A percentile compares a stretch with the other conserved stretches of the same genome.
phyloP scores from a whole-genome alignment of 2,113 vertebrate species.

The Apistogramma diplotaenia region DNA sequence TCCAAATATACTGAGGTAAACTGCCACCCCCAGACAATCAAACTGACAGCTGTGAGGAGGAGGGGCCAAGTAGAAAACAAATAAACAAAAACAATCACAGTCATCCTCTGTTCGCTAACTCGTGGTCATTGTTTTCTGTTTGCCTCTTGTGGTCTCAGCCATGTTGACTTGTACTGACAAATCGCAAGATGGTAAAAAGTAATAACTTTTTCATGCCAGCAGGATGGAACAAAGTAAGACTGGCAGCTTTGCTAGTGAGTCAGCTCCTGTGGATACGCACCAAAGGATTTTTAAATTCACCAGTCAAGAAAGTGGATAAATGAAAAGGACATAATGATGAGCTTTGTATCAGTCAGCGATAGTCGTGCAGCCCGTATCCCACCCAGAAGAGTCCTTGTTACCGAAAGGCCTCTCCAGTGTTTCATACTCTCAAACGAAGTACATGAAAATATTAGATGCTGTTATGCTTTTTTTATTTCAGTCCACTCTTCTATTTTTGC shows the following conservation, averaged over 20 bases:
- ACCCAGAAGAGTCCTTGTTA: neutral
- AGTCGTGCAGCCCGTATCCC: neutral
- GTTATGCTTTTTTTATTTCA: neutral
- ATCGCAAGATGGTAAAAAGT: constrained; percentile 11
- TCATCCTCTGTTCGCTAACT: neutral
- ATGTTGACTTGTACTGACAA: constrained; percentile 37
- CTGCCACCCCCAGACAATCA: constrained; percentile 63
- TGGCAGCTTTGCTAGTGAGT: constrained; percentile 11
- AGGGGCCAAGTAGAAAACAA: constrained; percentile 56
- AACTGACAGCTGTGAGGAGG: constrained; percentile 63
- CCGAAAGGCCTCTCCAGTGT: neutral
- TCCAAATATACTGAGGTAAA: constrained; percentile 70
- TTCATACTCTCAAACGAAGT: neutral
- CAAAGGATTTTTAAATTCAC: neutral
- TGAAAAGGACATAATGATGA: neutral
- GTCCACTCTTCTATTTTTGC: neutral
- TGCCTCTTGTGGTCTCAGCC: constrained; percentile 12
- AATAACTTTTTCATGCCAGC: constrained; percentile 18
- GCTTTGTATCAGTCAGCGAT: neutral
- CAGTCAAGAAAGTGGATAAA: neutral
- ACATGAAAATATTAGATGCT: neutral
- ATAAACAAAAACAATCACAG: constrained; percentile 55
- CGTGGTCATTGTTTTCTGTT: constrained; percentile 42
- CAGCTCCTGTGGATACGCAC: neutral
- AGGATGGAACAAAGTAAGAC: constrained; percentile 12